phyloP scores from a whole-genome alignment of 1,140 invertebrate genomes.

The Rhagoletis zephyria region DNA sequence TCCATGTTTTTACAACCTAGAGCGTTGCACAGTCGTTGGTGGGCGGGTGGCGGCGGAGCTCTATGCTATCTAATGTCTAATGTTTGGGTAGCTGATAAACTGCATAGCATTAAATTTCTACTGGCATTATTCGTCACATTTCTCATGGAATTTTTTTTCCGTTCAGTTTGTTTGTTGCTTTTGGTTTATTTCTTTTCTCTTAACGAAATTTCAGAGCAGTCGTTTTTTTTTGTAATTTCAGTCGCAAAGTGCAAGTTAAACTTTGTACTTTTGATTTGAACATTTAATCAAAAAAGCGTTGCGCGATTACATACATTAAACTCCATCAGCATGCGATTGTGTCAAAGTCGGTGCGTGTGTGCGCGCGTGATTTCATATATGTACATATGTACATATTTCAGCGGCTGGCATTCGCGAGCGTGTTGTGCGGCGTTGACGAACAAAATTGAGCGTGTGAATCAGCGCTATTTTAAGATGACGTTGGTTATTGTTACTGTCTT shows the following conservation, averaged over 20 bases:
- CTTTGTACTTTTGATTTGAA: slow-evolving; percentile 28
- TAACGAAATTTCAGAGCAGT: neutral
- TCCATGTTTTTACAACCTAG: neutral
- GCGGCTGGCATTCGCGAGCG: neutral
- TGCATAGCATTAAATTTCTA: neutral
- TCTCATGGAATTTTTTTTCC: neutral
- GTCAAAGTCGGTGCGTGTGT: neutral
- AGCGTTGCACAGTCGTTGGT: neutral
- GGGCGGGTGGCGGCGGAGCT: neutral
- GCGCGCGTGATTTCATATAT: neutral
- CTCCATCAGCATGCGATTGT: neutral
- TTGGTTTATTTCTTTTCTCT: neutral
- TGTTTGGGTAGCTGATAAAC: neutral
- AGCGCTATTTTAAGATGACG: neutral
- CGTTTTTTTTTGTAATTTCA: neutral
- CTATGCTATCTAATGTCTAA: neutral
- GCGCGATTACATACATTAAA: neutral
- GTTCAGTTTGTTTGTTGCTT: neutral
- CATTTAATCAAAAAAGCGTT: slow-evolving; percentile 14
- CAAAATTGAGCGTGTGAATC: slow-evolving; percentile 44
- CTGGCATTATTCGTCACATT: slow-evolving; percentile 25
- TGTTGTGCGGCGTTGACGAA: neutral
- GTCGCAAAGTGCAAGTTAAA: neutral
- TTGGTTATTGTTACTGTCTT: neutral
- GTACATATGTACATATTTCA: neutral